Evolutionary conservation across 2,113 vertebrate genomes (phyloP).

Genomic region (human): GRCh38 chr2:7304501-7305000

Average conservation of each 20-base stretch:
- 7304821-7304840: not conserved
- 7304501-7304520: not conserved
- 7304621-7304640: rapidly evolving
- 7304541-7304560: not conserved
- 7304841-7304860: not conserved
- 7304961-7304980: conserved; percentile 47
- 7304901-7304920: conserved; percentile 30
- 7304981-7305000: not conserved
- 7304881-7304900: not conserved
- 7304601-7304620: rapidly evolving
- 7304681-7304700: too few species aligned
- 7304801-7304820: not conserved
- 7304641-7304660: not conserved
- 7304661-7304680: not conserved
- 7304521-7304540: not conserved
- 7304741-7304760: not conserved
- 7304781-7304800: not conserved
- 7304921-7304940: not conserved
- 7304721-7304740: not conserved
- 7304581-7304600: too few species aligned
- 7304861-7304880: not conserved
- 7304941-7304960: conserved; percentile 4
- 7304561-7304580: not conserved
- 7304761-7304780: not conserved
- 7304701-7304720: not conserved